Conservation (phyloP, 2,113 vertebrate genomes). For the Calidris pugnax region DNA sequence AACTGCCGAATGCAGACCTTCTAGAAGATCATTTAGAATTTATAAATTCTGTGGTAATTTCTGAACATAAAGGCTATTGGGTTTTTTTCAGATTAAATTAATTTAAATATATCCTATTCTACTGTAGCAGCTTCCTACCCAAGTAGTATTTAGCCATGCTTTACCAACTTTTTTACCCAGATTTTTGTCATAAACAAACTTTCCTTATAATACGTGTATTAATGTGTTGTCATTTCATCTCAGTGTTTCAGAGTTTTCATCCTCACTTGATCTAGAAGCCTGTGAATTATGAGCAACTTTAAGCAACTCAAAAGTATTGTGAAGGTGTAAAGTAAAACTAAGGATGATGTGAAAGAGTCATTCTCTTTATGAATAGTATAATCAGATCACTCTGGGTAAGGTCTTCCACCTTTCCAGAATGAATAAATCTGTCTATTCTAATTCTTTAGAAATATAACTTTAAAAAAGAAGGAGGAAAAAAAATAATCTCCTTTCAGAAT, state of each 20-base stretch:
- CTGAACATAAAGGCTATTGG: background rate
- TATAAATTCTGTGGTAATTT: background rate
- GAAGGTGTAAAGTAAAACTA: conserved; percentile 1
- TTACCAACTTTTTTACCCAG: background rate
- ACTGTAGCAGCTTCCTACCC: background rate
- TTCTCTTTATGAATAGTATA: background rate
- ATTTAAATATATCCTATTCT: background rate
- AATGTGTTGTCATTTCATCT: background rate
- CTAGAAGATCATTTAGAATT: background rate
- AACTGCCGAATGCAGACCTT: background rate
- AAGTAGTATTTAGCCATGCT: background rate
- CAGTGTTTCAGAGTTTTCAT: background rate
- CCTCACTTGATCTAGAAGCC: background rate
- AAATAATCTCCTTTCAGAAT: conserved; percentile 3
- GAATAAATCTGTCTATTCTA: background rate
- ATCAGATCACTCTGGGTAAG: background rate
- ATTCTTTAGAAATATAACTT: conserved; percentile 20
- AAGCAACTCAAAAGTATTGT: background rate
- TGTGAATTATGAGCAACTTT: background rate
- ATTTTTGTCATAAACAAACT: background rate
- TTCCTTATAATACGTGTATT: background rate
- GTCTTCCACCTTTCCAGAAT: background rate
- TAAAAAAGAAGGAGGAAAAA: background rate
- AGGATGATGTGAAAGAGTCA: background rate
- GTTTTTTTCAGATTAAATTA: background rate